Evolutionary conservation across 2,797 vertebrate genomes (phyloP), one percentile per base, ranked within the genome.

Genomic region (Myiothlypis coronata): DNA sequence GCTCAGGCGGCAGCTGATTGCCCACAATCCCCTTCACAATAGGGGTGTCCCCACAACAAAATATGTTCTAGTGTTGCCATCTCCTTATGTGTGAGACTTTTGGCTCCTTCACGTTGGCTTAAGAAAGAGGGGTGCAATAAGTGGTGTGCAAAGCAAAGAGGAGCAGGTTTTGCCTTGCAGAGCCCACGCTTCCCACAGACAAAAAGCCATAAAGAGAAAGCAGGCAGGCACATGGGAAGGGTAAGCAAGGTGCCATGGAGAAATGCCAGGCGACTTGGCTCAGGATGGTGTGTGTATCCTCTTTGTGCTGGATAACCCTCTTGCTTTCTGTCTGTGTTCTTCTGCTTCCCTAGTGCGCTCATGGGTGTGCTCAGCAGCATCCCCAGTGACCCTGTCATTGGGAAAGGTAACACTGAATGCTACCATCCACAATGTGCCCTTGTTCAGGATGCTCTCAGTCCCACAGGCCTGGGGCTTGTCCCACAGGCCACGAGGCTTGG

Each of bases 371-470:
- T 69, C 49, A 72, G n/a, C 46, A 46, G 24, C 46, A 52, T 43
- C 43, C 22, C 4, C 44, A 14, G 13, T 0, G 0, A 37, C 15
- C 13, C 17, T 23, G 43, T 16, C 23, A 11, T 2, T 0, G 0
- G 74, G 59, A 74, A 64, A 30, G 30, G 49, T n/a, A 43, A 30
- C 0, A 1, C 6, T 2, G 30, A 35, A 21, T 1, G 2, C 60
- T 64, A 60, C 12, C 28, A 49, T 20, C 10, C 52, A 21, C 28
- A 59, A 39, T 0, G 2, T 53, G 39, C 34, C 9, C 75, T 70
- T 74, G 19, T 63, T 84, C 2, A 1, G 21, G n/a, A 11, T 1
- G 3, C 23, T 77, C 34, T 86, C 3, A 1, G 26, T 46, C 49
- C 46, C 68, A n/a, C 39, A 30, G 55, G 16, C 27, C 8, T 55